Evolutionary conservation across 2,113 vertebrate genomes (phyloP).

Genomic region (Psettodes erumei): DNA sequence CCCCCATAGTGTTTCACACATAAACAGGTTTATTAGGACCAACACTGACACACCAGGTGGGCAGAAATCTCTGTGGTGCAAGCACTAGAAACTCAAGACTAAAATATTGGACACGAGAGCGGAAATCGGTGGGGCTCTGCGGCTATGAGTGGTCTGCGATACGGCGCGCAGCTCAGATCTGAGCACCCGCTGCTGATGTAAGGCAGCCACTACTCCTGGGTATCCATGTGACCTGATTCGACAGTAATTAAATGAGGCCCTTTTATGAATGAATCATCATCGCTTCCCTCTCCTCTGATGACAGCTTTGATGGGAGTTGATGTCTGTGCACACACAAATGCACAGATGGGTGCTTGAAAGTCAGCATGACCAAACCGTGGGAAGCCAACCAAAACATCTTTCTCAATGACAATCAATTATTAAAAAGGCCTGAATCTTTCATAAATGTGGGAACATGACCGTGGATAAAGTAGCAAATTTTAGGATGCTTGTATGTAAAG

Average conservation of each 20-base stretch:
- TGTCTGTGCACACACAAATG: constrained; percentile 12
- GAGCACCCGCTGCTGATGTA: constrained; percentile 35
- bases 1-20: constrained; percentile 58
- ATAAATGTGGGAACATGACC: constrained; percentile 74
- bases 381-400: constrained; percentile 68
- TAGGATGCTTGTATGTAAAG: constrained; percentile 8
- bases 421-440: constrained; percentile 75
- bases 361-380: constrained; percentile 37
- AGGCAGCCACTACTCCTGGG: constrained; percentile 56
- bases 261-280: constrained; percentile 73
- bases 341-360: constrained; percentile 72
- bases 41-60: constrained; percentile 52
- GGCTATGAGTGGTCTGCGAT: constrained; percentile 54
- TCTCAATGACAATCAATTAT: constrained; percentile 78
- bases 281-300: constrained; percentile 33
- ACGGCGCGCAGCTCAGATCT: constrained; percentile 44
- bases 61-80: constrained; percentile 53
- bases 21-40: constrained; percentile 70
- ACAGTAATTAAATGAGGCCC: constrained; percentile 71
- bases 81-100: constrained; percentile 45
- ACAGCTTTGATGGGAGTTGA: constrained; percentile 64
- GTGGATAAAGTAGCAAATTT: constrained; percentile 58
- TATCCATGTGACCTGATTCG: constrained; percentile 60
- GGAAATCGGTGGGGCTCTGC: constrained; percentile 40
- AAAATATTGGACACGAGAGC: constrained; percentile 61